Base-by-base conservation (phyloP, 2,113 vertebrate species). In the Heterochromis multidens region DNA sequence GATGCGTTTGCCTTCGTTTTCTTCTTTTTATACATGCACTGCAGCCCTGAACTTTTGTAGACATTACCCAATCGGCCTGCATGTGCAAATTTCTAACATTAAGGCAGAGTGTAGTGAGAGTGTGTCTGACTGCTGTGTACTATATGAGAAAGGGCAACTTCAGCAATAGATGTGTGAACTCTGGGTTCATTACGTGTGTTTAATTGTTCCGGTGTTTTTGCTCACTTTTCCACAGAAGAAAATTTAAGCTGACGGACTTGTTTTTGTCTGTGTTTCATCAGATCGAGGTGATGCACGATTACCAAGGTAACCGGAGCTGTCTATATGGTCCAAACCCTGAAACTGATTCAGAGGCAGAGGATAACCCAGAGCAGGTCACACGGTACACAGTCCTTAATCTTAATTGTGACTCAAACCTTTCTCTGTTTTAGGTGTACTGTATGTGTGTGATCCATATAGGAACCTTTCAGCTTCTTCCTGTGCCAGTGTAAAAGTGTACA, bases 281-380 rank as follows among this genome's bases (percentile, higher is more conserved):
- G 99, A 97, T 97, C 1, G 97, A 99, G 91, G 97, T 97, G n/a
- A 96, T 97, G 95, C 97, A 97, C 1, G 96, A 98, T 87, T 97
- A 97, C 49, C 97, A 95, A 91, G 97, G 98, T 84, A 98, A 97
- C 90, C 89, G 93, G 62, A 97, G 95, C 91, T 96, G 96, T 70
- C 59, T 95, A 56, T 94, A 96, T 1, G 93, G 93, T 21, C 9
- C 91, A 31, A 70, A 67, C 29, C 49, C 93, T 0, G 93, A 80
- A 90, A 97, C 76, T 63, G 95, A 95, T 91, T 94, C 96, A 5
- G 97, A 97, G 78, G 96, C 96, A 61, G 96, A 97, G 3, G 98
- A 97, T 91, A 97, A 91, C 90, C 90, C 97, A 6, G 97, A 97
- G 87, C 90, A 97, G 81, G 94, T 98, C 61, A 97, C 97, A 90